A percentile compares a stretch with the other conserved stretches of the same genome.
Evolutionary conservation across 2,888 invertebrate species (phyloP).

Genomic region (Apodemia duryi): DNA sequence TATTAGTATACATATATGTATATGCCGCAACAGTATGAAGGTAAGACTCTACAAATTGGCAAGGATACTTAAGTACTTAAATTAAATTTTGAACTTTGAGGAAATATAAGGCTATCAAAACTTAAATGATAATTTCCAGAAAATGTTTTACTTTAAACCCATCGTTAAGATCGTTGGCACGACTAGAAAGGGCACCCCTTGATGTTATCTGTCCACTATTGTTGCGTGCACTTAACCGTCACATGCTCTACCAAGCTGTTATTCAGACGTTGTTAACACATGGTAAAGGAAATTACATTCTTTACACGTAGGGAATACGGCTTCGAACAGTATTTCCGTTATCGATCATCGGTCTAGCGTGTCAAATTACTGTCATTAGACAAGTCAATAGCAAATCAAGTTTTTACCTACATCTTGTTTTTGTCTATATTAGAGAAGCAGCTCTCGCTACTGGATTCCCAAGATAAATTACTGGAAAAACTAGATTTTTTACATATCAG

Average conservation of each 20-base stretch:
- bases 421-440: constrained; percentile 20
- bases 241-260: constrained; percentile 44
- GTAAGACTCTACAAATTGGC: no score
- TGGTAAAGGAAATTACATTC: constrained; percentile 77
- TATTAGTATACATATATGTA: no score
- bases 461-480: constrained; percentile 16
- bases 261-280: constrained; percentile 73
- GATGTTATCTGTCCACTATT: constrained; percentile 70
- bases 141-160: neutral
- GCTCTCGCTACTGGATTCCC: constrained; percentile 20
- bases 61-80: no score
- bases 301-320: constrained; percentile 56
- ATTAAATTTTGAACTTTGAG: no score
- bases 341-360: constrained; percentile 65
- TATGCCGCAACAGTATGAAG: no score
- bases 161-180: constrained; percentile 1
- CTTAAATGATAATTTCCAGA: constrained; percentile 3
- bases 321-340: constrained; percentile 65
- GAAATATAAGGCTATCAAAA: neutral
- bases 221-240: constrained; percentile 76
- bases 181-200: constrained; percentile 45
- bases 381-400: constrained; percentile 49
- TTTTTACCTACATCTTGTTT: constrained; percentile 32
- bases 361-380: constrained; percentile 65
- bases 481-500: neutral